These are phyloP conservation scores for Tachina lurida DNA, from an alignment of 2,888 invertebrate species.

Conservation along the genomic window DNA sequence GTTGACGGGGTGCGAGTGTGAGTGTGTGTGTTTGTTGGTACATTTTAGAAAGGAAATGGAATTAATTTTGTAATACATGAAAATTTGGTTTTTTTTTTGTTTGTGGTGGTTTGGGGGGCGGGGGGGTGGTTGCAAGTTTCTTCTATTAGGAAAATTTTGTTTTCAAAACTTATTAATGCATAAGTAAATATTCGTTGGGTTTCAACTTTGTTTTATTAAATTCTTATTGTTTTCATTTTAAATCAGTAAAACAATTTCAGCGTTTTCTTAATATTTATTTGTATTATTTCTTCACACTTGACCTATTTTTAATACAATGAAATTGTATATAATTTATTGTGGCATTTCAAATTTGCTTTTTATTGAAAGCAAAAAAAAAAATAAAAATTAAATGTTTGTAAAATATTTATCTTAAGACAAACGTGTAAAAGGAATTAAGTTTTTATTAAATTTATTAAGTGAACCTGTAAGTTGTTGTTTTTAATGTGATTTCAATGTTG, in stretches of 20 bases:
- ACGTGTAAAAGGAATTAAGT: constrained; percentile 12
- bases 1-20: background rate
- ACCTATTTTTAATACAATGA: constrained; percentile 45
- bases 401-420: constrained; percentile 6
- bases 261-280: background rate
- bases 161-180: background rate
- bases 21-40: background rate
- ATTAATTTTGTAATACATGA: background rate
- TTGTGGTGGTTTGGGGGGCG: too few species aligned
- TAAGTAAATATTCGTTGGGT: background rate
- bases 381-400: constrained; percentile 29
- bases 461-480: constrained; percentile 6
- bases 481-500: constrained; percentile 36
- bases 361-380: background rate
- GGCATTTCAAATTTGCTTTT: constrained; percentile 28
- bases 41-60: constrained; percentile 5
- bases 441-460: constrained; percentile 42
- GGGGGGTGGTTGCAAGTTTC: background rate
- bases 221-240: constrained; percentile 37
- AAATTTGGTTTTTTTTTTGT: constrained; percentile 8
- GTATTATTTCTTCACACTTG: constrained; percentile 35
- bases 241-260: constrained; percentile 12
- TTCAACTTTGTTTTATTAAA: constrained; percentile 32
- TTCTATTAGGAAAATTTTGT: background rate
- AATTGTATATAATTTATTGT: constrained; percentile 41